These are phyloP conservation scores for Daboia siamensis DNA, from an alignment of 2,113 vertebrate species.

Conservation along the genomic window DNA sequence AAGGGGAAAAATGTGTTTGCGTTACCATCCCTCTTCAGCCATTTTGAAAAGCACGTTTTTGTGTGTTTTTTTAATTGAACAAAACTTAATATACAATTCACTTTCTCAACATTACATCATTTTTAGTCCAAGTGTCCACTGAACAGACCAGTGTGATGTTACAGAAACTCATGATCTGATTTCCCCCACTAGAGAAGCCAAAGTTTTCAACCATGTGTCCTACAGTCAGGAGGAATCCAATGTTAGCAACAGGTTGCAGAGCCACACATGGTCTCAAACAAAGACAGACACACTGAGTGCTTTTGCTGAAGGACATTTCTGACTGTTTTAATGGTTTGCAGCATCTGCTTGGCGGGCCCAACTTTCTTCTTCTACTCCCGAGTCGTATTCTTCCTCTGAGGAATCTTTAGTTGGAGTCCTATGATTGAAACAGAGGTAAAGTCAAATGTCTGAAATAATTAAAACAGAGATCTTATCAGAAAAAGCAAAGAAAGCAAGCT, in stretches of 20 bases:
- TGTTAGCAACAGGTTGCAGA: slow-evolving; percentile 58
- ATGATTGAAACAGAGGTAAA: slow-evolving; percentile 55
- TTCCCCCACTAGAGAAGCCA: slow-evolving; percentile 46
- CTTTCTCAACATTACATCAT: slow-evolving; percentile 61
- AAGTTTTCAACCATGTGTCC: slow-evolving; percentile 54
- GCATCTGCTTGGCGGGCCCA: slow-evolving; percentile 95
- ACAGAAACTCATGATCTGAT: slow-evolving; percentile 67
- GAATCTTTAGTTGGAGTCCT: slow-evolving; percentile 88
- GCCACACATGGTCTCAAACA: slow-evolving; percentile 52
- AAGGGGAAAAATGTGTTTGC: neutral
- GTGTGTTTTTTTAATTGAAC: slow-evolving; percentile 60
- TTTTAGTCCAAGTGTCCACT: slow-evolving; percentile 65
- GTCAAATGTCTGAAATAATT: slow-evolving; percentile 33
- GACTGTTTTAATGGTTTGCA: slow-evolving; percentile 87
- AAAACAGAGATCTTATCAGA: neutral
- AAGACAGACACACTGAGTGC: slow-evolving; percentile 49
- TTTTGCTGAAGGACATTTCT: slow-evolving; percentile 46
- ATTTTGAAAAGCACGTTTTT: slow-evolving; percentile 42
- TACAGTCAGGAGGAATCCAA: slow-evolving; percentile 47
- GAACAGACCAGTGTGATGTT: slow-evolving; percentile 66
- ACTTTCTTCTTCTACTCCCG: slow-evolving; percentile 91
- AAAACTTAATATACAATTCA: slow-evolving; percentile 71
- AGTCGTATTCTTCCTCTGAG: slow-evolving; percentile 91
- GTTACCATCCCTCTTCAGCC: neutral
- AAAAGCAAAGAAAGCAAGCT: neutral